These are phyloP conservation scores for Typhlichthys subterraneus DNA, from an alignment of 2,797 vertebrate species.

Conservation along the genomic window DNA sequence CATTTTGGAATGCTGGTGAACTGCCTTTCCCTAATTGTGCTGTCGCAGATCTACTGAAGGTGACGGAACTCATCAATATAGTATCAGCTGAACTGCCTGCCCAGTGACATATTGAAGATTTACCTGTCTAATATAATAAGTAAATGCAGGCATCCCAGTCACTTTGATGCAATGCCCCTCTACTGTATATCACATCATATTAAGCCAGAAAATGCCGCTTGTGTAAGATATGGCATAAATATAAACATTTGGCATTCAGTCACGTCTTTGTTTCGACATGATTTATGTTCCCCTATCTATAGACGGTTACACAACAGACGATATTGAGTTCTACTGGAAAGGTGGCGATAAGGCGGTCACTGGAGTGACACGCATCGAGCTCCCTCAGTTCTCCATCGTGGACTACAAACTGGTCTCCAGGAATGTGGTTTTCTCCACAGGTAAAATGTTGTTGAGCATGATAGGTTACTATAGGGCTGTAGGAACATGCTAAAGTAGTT, in stretches of 20 bases:
- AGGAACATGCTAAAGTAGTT: no score
- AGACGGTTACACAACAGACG: slow-evolving; percentile 98
- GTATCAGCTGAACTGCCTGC: slow-evolving; percentile 21
- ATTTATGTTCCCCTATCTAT: slow-evolving; percentile 20
- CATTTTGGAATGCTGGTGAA: no score
- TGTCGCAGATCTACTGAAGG: slow-evolving; percentile 34
- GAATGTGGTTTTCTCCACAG: slow-evolving; percentile 98
- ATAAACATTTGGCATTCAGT: slow-evolving; percentile 2
- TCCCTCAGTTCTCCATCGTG: slow-evolving; percentile 97
- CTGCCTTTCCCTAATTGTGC: slow-evolving; percentile 15
- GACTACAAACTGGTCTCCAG: slow-evolving; percentile 94
- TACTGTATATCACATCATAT: slow-evolving; percentile 33
- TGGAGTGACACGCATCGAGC: slow-evolving; percentile 92
- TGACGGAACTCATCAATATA: slow-evolving; percentile 29
- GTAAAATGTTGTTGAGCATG: slow-evolving; percentile 52
- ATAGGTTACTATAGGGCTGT: no score
- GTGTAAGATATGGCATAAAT: slow-evolving; percentile 31
- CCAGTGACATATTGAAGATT: slow-evolving; percentile 40
- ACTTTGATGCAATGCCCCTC: slow-evolving; percentile 29
- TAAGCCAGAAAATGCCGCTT: slow-evolving; percentile 24
- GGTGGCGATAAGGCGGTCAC: slow-evolving; percentile 93
- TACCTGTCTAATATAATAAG: slow-evolving; percentile 41
- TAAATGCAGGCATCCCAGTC: slow-evolving; percentile 3
- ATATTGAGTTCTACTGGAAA: slow-evolving; percentile 98
- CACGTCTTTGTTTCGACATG: not conserved